Percentiles rank a stretch among this genome's conserved stretches.
Conservation (phyloP, 2,113 vertebrate genomes). For the Caretta caretta region DNA sequence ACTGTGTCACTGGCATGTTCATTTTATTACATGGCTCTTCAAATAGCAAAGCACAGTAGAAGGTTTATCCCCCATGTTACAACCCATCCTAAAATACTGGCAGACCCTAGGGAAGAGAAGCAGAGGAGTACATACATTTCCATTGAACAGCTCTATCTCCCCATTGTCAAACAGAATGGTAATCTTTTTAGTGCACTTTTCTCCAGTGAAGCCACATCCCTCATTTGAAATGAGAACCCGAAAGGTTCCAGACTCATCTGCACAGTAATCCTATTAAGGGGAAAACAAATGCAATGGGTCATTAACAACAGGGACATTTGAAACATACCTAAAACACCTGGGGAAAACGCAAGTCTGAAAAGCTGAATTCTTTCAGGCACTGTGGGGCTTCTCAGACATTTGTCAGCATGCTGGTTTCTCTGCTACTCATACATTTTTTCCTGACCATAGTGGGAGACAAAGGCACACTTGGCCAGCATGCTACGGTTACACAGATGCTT, state of each 20-base stretch:
- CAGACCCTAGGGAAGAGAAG: not conserved
- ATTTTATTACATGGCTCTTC: not conserved
- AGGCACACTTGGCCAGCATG: not conserved
- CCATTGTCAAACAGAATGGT: conserved; percentile 86
- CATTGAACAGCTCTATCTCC: conserved; percentile 86
- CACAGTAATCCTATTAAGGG: conserved; percentile 88
- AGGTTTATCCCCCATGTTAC: not conserved
- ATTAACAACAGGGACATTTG: not conserved
- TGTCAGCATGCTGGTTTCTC: not conserved
- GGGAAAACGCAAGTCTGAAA: not conserved
- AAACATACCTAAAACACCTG: not conserved
- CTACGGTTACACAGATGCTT: not conserved
- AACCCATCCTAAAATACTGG: not conserved
- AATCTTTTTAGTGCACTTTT: conserved; percentile 89
- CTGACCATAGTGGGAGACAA: not conserved
- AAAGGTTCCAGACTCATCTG: conserved; percentile 85
- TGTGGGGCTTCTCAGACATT: not conserved
- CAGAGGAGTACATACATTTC: conserved; percentile 80
- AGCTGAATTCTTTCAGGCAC: not conserved
- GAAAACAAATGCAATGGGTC: not conserved
- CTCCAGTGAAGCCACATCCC: conserved; percentile 88
- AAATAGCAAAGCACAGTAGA: not conserved
- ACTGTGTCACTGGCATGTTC: not conserved
- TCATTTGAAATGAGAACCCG: conserved; percentile 91
- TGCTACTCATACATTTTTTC: not conserved